Evolutionary conservation across 2,797 vertebrate genomes (phyloP), one percentile per base, ranked within the genome.

Genomic region (Eidolon dupreanum): DNA sequence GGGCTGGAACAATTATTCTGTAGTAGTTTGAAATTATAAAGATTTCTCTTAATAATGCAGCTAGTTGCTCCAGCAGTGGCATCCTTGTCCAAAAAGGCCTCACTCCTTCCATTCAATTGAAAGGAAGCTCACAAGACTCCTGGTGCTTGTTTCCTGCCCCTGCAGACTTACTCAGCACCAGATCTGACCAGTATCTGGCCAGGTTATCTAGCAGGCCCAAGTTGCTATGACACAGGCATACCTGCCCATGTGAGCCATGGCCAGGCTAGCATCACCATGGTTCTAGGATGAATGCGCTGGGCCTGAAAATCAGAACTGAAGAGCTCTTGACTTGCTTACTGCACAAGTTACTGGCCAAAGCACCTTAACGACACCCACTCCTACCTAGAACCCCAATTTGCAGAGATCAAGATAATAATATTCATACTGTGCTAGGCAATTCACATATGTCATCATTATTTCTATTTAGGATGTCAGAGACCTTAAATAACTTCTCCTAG

Each of bases 1-100:
- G 96, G 79, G 19, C 33, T 70, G 8, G 75, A 46, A 78, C 73
- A 74, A 93, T 96, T 49, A 59, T 0, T 0, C 93, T 0, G 2
- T 19, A 70, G 61, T 33, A 70, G 84, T n/a, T 1, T 63, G 41
- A n/a, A 65, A 97, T 83, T 36, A 84, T 93, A 95, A 93, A 63
- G 28, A 89, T 8, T 31, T 59, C 57, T 59, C 55, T 59, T 66
- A 36, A 92, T 75, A 79, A 95, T 15, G 15, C 49, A 36, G 63
- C 73, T 33, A 20, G 53, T 13, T 33, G 79, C 83, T 90, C 71
- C 0, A 41, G 51, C 38, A 26, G 78, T 6, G 20, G 9, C 33
- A 8, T 43, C 59, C 77, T 92, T 49, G 53, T 88, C 90, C 77
- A 15, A 85, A 57, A 83, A 84, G 74, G 55, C 63, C 36, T 36